Base-by-base conservation (phyloP, 2,888 invertebrate species). In the Drosophila falleni region DNA sequence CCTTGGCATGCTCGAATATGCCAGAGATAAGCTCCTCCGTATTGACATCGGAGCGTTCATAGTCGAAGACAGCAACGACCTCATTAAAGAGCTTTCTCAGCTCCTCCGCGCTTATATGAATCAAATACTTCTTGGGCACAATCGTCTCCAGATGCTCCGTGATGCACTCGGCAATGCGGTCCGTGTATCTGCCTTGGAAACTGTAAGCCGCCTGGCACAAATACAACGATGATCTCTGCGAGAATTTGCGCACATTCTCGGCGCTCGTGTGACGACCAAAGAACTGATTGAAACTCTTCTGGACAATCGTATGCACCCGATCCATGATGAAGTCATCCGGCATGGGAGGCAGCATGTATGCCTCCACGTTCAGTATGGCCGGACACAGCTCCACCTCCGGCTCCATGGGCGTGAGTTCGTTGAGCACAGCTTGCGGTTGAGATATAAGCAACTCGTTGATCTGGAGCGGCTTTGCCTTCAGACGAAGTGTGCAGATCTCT, bases 391-490 rank as follows among this genome's bases (percentile, higher is more conserved):
- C 64, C 0, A 64, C 62, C 5, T 89, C 87, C 3, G 26, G 1
- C 15, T 83, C 81, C 26, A 80, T 64, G 2, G 86, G 80, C 15
- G 78, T n/a, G 2, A 90, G 42, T 44, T 87, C 87, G n/a, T 49
- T 78, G 33, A 63, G 51, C 2, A 62, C 67, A 0, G 58, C 63
- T 5, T 69, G 41, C n/a, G 67, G 65, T 11, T 53, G 55, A 6
- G 56, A 11, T 0, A 76, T 64, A 19, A 68, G 69, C 16, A 70
- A 37, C 9, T 87, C 82, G 44, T 86, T 88, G 23, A 91, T 81
- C 64, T 91, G 89, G 35, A 92, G 67, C 0, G 92, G 91, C 61
- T 91, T 92, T 0, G 92, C 80, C 70, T 92, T 92, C n/a, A 91
- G 65, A 0, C 92, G 90, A 13, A 92, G 63, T 1, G 90, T 85